A percentile compares a stretch with the other conserved stretches of the same genome.
These are phyloP conservation scores for Petrosia ficiformis DNA, from an alignment of 37 sponge, comb jelly and placozoan species.

Conservation along the genomic window DNA sequence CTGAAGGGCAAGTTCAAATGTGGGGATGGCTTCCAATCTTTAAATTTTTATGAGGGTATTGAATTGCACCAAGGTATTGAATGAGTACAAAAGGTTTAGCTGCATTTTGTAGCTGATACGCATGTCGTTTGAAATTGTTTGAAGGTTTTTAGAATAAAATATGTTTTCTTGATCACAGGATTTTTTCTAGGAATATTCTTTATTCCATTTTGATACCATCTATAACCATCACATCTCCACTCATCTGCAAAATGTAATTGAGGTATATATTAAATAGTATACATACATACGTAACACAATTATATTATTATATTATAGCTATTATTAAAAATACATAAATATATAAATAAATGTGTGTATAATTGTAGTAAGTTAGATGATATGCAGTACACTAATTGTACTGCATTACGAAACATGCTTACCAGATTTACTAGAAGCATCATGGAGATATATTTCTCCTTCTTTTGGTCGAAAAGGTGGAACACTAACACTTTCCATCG, in stretches of 20 bases:
- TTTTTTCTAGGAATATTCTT: slow-evolving; percentile 1
- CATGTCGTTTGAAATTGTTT: slow-evolving; percentile 9
- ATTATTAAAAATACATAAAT: too few species aligned
- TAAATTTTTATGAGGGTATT: neutral
- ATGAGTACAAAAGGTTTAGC: neutral
- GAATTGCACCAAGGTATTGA: slow-evolving; percentile 10
- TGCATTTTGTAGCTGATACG: slow-evolving; percentile 8
- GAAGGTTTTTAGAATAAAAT: slow-evolving; percentile 6
- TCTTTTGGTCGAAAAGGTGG: too few species aligned
- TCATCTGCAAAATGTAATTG: slow-evolving; percentile 47
- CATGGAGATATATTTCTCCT: too few species aligned
- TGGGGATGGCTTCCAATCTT: neutral
- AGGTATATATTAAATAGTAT: too few species aligned
- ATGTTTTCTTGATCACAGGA: slow-evolving; percentile 14
- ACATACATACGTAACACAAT: too few species aligned
- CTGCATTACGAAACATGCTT: too few species aligned
- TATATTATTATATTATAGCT: too few species aligned
- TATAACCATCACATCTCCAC: slow-evolving; percentile 33
- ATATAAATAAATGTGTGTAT: too few species aligned
- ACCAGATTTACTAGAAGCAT: too few species aligned
- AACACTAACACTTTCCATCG: too few species aligned
- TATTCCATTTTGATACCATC: slow-evolving; percentile 31
- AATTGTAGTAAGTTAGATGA: too few species aligned
- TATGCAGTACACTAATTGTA: too few species aligned
- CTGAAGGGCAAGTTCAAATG: slow-evolving; percentile 7